Conservation (phyloP, 2,797 vertebrate genomes). For the Salmo trutta region DNA sequence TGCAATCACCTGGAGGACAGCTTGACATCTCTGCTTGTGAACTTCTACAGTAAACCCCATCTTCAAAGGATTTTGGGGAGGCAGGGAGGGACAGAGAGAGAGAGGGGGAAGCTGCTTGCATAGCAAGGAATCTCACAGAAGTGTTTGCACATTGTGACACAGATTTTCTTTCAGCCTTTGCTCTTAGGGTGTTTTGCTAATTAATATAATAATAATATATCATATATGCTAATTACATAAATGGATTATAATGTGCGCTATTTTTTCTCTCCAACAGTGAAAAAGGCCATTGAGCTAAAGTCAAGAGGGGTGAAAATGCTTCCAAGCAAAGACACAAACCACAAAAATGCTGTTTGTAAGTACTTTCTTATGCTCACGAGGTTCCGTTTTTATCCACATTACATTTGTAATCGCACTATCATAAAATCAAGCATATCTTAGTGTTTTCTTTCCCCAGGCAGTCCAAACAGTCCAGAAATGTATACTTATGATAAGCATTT, state of each 20-base stretch:
- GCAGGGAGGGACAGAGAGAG: too few species aligned
- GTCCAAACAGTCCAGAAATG: not conserved
- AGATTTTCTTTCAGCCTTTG: conserved; percentile 3
- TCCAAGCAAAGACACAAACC: conserved; percentile 94
- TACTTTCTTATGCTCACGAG: conserved; percentile 45
- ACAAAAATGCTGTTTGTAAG: conserved; percentile 97
- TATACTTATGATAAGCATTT: not conserved
- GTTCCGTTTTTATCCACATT: not conserved
- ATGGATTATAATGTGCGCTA: conserved; percentile 28
- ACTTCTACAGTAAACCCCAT: not conserved
- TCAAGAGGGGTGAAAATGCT: conserved; percentile 99
- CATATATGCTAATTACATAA: conserved; percentile 22
- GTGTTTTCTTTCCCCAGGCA: not conserved
- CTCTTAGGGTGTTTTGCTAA: conserved; percentile 16
- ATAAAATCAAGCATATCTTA: not conserved
- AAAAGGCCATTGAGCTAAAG: conserved; percentile 97
- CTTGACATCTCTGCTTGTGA: not conserved
- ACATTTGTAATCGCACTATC: not conserved
- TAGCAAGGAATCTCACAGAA: not conserved
- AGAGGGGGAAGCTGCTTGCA: not conserved
- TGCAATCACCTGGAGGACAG: not conserved
- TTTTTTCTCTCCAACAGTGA: conserved; percentile 77
- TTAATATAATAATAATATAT: too few species aligned
- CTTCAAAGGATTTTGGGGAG: not conserved
- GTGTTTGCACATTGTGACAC: not conserved